These are phyloP conservation scores for Caenorhabditis sp. DNA, from an alignment of 2,888 invertebrate species.

Conservation along the genomic window DNA sequence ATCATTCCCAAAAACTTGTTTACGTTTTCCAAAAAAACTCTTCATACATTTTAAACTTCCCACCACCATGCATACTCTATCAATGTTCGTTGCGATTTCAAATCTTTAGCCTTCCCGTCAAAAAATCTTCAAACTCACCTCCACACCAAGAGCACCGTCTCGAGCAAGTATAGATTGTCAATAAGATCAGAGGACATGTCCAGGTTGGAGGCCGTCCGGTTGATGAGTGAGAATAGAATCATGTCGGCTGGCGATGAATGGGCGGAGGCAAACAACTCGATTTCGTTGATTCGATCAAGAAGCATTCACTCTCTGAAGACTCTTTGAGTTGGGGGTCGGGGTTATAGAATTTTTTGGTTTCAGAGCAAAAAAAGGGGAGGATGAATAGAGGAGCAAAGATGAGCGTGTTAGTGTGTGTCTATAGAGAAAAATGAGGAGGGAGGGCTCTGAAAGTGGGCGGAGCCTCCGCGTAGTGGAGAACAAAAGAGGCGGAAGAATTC, in stretches of 20 bases:
- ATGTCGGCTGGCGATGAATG: slow-evolving; percentile 30
- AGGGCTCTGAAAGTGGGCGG: slow-evolving; percentile 18
- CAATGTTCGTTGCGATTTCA: too few species aligned
- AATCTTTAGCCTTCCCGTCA: neutral
- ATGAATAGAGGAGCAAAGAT: neutral
- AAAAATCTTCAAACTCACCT: slow-evolving; percentile 42
- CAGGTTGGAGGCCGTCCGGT: slow-evolving; percentile 62
- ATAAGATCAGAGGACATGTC: slow-evolving; percentile 58
- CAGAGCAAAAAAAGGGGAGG: neutral
- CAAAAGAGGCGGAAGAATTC: slow-evolving; percentile 6
- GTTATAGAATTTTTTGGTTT: neutral
- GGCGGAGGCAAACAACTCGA: slow-evolving; percentile 9
- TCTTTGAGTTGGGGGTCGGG: neutral
- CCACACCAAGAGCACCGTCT: slow-evolving; percentile 59
- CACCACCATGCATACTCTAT: neutral
- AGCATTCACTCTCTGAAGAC: slow-evolving; percentile 25
- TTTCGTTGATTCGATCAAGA: slow-evolving; percentile 3
- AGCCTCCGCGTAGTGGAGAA: slow-evolving; percentile 1
- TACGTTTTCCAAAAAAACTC: neutral
- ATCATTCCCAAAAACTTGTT: neutral
- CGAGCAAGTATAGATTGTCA: slow-evolving; percentile 59
- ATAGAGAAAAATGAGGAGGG: neutral
- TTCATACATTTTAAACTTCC: neutral
- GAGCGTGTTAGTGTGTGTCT: neutral
- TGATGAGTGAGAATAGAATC: slow-evolving; percentile 63